phyloP scores from a whole-genome alignment of 2,797 vertebrate species.

The Acanthiza pusilla region DNA sequence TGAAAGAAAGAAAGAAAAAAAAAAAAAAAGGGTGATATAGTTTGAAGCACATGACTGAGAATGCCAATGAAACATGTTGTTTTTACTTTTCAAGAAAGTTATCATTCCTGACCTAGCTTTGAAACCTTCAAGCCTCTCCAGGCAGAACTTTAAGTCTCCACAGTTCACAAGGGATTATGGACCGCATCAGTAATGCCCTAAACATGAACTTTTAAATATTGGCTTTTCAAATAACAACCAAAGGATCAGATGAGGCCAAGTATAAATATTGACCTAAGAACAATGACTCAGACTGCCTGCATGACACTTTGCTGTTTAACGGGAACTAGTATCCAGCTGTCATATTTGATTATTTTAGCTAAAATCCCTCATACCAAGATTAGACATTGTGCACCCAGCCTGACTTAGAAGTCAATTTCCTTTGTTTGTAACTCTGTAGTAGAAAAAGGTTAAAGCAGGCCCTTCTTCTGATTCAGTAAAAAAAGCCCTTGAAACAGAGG shows the following conservation, averaged over 20 bases:
- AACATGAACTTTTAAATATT: background rate
- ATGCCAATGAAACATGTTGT: background rate
- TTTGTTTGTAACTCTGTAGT: background rate
- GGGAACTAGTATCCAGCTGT: background rate
- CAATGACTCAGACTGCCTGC: background rate
- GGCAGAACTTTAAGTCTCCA: background rate
- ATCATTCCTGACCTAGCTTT: background rate
- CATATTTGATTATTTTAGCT: background rate
- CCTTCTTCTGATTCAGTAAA: background rate
- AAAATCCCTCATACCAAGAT: background rate
- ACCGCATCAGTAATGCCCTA: background rate
- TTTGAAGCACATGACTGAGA: background rate
- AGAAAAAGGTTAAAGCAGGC: background rate
- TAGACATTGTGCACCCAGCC: background rate
- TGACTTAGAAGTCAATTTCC: background rate
- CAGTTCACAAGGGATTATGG: background rate
- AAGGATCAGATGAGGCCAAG: background rate
- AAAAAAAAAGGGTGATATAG: background rate
- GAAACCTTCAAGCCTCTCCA: background rate
- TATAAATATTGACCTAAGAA: background rate
- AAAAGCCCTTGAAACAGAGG: background rate
- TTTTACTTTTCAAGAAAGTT: background rate
- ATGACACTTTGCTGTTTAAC: background rate
- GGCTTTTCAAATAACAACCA: background rate
- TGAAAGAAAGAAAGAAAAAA: too few relatives aligned